Conservation (phyloP, 2,797 vertebrate species). For the Cossypha niveicapilla region DNA sequence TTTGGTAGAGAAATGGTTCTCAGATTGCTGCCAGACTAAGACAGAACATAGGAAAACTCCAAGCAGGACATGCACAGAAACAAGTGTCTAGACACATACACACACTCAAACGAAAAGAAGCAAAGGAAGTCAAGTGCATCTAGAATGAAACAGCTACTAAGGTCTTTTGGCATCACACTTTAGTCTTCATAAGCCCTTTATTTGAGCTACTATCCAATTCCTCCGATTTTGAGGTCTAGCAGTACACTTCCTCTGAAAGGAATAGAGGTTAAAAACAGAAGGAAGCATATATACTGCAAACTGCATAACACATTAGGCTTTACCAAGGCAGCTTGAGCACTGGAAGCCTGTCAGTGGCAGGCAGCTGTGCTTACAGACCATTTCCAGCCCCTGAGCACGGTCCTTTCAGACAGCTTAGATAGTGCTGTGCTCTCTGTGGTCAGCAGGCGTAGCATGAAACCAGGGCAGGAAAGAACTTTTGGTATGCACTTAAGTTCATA, state of each 20-base stretch:
- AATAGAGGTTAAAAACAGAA: not conserved
- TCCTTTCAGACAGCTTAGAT: not conserved
- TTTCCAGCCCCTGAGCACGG: not conserved
- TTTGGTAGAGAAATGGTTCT: not conserved
- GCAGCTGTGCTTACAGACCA: not conserved
- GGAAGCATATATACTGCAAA: not conserved
- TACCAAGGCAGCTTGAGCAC: not conserved
- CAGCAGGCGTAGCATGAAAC: not conserved
- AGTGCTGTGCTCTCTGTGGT: not conserved
- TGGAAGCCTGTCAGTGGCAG: not conserved
- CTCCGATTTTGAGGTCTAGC: not conserved
- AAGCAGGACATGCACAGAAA: not conserved
- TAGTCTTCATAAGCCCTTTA: not conserved
- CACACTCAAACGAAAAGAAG: not conserved
- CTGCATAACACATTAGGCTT: not conserved
- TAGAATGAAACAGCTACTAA: not conserved
- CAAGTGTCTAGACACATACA: not conserved
- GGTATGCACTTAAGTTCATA: constrained; percentile 26
- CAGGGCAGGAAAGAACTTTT: constrained; percentile 16
- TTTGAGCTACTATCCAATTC: not conserved
- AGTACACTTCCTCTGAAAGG: too few relatives aligned
- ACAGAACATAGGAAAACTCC: not conserved
- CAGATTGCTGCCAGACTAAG: not conserved
- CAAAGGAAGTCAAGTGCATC: not conserved
- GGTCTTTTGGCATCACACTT: not conserved